Evolutionary conservation across 2,888 invertebrate genomes (phyloP), one percentile per base, ranked within the genome.

Genomic region (Odontothrips loti): DNA sequence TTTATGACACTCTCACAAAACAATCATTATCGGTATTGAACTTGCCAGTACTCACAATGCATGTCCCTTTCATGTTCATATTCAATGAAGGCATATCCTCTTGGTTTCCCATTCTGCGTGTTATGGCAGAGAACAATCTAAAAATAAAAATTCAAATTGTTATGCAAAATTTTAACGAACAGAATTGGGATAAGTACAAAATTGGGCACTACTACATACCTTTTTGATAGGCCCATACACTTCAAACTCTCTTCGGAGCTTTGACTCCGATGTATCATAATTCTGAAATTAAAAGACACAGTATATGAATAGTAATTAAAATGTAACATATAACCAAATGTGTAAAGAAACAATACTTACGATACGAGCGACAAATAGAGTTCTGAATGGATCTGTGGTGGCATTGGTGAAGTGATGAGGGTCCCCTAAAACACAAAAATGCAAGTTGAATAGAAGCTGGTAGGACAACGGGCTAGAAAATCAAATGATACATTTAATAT

Each of bases 41-140:
- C 20, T 0, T 9, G 20, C 58, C 17, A 23, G 84, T 90, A 96
- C 97, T 96, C 91, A 98, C 98, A 96, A 89, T 99, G 99, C 99
- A 99, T 99, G 89, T 99, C 99, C 83, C 98, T 90, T 89, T 99
- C 99, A 88, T 98, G 97, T 88, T 99, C 98, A 89, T 98, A 99
- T 89, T 99, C 99, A 86, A 99, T 98, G 91, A 99, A 99, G 79
- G 99, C 99, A 89, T 99, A 99, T 83, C 99, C 99, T 84, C 99
- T 92, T 15, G 98, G 99, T 89, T 99, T 99, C 85, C 93, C 95
- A 86, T 92, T 93, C 83, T 94, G 91, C 84, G 93, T 94, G 89
- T 96, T 96, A 87, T 93, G 94, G 84, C 95, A 93, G 87, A 99
- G 91, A 84, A 93, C 92, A 86, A 98, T 98, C 96, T 96, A 89